These are phyloP conservation scores for Cheirogaleus medius DNA, from an alignment of 2,113 vertebrate genomes.

Conservation along the genomic window DNA sequence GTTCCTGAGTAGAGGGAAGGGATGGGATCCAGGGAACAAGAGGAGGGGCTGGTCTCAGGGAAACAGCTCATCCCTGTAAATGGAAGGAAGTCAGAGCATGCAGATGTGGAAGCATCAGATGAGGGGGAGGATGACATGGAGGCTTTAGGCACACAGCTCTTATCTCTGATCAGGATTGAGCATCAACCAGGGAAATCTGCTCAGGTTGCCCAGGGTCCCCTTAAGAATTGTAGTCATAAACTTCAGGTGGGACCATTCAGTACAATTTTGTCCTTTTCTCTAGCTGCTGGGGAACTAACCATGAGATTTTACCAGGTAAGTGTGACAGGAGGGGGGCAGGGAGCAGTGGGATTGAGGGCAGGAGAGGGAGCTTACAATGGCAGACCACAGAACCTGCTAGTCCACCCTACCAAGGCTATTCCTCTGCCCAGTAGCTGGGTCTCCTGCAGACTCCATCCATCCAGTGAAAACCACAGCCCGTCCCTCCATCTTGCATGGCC, in stretches of 20 bases:
- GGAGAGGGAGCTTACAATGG: background rate
- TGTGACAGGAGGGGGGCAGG: background rate
- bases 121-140: background rate
- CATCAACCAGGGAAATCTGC: background rate
- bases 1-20: background rate
- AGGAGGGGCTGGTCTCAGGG: no score
- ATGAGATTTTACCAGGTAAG: background rate
- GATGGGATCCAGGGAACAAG: accelerated
- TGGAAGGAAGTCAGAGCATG: background rate
- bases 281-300: background rate
- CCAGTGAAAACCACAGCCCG: background rate
- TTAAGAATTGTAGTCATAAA: background rate
- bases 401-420: background rate
- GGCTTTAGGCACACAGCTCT: background rate
- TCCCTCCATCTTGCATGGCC: accelerated
- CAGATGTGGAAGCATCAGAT: background rate
- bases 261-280: background rate
- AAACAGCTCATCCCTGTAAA: background rate
- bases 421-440: background rate
- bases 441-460: background rate
- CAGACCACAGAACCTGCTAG: background rate
- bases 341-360: background rate
- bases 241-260: background rate
- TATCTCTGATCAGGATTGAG: background rate
- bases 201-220: background rate